These are phyloP conservation scores for Aphidoletes aphidimyza DNA, from an alignment of 2,888 invertebrate species.

Conservation along the genomic window DNA sequence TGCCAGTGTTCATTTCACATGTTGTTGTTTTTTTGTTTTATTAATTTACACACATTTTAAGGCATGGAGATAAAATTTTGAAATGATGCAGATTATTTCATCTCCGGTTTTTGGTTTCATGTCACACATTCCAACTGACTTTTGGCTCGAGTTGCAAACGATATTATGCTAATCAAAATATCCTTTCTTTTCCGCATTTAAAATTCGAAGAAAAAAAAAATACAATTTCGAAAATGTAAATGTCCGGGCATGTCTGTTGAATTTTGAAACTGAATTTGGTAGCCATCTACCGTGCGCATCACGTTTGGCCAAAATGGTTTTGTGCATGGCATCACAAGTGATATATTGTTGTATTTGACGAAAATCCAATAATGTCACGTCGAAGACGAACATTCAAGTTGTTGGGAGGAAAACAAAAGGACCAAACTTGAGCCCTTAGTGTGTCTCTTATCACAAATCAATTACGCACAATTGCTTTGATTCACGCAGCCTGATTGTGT, in stretches of 20 bases:
- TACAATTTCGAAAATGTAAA: constrained; percentile 33
- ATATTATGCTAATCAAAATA: background rate
- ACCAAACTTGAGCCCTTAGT: background rate
- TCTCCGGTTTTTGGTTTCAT: background rate
- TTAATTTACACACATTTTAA: background rate
- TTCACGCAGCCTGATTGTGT: constrained; percentile 11
- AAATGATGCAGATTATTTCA: constrained; percentile 8
- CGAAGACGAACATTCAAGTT: background rate
- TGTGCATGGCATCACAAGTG: background rate
- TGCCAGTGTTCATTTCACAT: background rate
- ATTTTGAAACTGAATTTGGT: no score
- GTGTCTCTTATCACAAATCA: constrained; percentile 45
- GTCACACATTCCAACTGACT: background rate
- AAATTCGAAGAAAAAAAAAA: no score
- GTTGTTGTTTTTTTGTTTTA: no score
- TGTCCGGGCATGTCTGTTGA: no score
- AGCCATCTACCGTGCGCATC: background rate
- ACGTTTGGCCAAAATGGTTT: no score
- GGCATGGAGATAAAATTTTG: background rate
- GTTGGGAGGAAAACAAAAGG: background rate
- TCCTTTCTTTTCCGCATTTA: no score
- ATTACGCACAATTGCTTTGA: constrained; percentile 42
- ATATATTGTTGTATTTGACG: background rate
- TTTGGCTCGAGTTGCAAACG: background rate
- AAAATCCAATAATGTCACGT: constrained; percentile 14